Evolutionary conservation across 2,888 invertebrate genomes (phyloP).

Genomic region (Scotopteryx bipunctaria): DNA sequence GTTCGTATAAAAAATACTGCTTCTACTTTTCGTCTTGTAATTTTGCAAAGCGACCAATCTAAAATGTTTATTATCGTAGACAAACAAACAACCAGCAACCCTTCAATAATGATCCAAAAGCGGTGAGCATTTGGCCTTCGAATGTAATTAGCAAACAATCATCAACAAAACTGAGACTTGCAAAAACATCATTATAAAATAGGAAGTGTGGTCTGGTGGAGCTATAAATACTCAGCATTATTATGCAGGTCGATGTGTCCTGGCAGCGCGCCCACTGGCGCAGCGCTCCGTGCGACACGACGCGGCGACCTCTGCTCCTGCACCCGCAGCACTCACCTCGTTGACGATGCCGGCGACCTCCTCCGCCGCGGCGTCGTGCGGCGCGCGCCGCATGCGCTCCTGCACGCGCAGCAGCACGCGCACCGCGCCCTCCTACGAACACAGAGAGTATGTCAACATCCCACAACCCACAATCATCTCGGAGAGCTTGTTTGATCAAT

Average conservation of each 20-base stretch:
- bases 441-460: too few relatives aligned
- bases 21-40: too few relatives aligned
- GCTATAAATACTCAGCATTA: too few relatives aligned
- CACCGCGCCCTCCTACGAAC: constrained; percentile 85
- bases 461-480: too few relatives aligned
- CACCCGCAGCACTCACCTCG: constrained; percentile 52
- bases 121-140: not conserved
- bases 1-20: too few relatives aligned
- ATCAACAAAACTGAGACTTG: not conserved
- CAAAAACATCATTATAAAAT: not conserved
- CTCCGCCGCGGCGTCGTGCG: constrained; percentile 47
- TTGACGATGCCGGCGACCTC: constrained; percentile 57
- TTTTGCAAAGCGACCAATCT: too few relatives aligned
- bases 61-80: too few relatives aligned
- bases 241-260: too few relatives aligned
- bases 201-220: not conserved
- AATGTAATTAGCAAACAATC: not conserved
- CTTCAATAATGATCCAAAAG: not conserved
- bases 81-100: too few relatives aligned
- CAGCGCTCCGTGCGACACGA: not conserved
- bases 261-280: constrained; percentile 3
- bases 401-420: constrained; percentile 84
- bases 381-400: constrained; percentile 58
- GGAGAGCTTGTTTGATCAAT: too few relatives aligned
- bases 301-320: too few relatives aligned